phyloP scores from a whole-genome alignment of 1,140 invertebrate species.

The Lepidotrigona ventralis region DNA sequence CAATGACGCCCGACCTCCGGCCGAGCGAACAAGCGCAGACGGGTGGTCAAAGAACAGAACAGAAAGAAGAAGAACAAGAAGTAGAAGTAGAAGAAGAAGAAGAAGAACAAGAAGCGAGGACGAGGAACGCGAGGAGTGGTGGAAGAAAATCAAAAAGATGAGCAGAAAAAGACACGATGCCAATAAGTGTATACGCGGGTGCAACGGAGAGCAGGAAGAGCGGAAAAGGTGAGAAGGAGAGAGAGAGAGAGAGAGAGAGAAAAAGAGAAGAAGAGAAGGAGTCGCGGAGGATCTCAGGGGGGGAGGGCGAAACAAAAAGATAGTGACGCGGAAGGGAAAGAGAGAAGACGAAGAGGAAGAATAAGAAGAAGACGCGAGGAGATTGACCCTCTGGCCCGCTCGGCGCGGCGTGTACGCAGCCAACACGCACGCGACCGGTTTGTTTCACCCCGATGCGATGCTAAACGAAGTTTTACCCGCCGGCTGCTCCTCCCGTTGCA shows the following conservation, averaged over 20 bases:
- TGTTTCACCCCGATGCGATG: slow-evolving; percentile 76
- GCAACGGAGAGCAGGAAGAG: slow-evolving; percentile 42
- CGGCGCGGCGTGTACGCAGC: slow-evolving; percentile 65
- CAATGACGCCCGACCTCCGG: slow-evolving; percentile 57
- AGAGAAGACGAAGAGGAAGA: slow-evolving; percentile 63
- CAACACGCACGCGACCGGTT: slow-evolving; percentile 77
- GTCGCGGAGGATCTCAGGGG: slow-evolving; percentile 27
- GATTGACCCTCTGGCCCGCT: slow-evolving; percentile 77
- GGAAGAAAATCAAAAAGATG: slow-evolving; percentile 53
- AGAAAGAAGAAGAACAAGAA: slow-evolving; percentile 39
- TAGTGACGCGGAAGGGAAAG: slow-evolving; percentile 60
- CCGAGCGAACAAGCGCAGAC: slow-evolving; percentile 32
- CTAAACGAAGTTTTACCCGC: slow-evolving; percentile 76
- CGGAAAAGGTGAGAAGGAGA: neutral
- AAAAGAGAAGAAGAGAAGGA: slow-evolving; percentile 24
- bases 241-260: slow-evolving; percentile 14
- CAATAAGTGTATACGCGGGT: slow-evolving; percentile 19
- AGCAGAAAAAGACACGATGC: slow-evolving; percentile 58
- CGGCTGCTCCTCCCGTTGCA: slow-evolving; percentile 63
- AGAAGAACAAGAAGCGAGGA: neutral
- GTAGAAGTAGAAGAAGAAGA: slow-evolving; percentile 43
- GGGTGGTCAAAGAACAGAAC: slow-evolving; percentile 48
- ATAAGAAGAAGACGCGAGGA: slow-evolving; percentile 65
- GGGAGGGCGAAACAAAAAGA: slow-evolving; percentile 62
- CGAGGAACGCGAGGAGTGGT: slow-evolving; percentile 40